phyloP scores from a whole-genome alignment of 2,797 vertebrate genomes.

The Gobionotothen gibberifrons region DNA sequence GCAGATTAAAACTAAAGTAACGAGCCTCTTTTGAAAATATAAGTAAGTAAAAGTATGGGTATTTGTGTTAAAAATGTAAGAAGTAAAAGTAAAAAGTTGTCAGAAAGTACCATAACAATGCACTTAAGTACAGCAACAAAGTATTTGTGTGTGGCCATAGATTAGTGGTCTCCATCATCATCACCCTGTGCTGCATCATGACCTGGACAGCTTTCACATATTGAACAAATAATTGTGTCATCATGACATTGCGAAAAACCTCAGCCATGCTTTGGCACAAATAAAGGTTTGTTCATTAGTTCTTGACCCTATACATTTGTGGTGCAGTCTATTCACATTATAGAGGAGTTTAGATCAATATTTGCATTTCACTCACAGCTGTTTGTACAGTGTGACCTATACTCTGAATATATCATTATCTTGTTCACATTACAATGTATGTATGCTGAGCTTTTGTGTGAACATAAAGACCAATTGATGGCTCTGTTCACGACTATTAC shows the following conservation, averaged over 20 bases:
- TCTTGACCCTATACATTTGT: background rate
- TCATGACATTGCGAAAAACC: slow-evolving; percentile 46
- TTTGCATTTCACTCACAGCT: background rate
- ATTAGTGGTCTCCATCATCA: slow-evolving; percentile 75
- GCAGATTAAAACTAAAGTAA: no score
- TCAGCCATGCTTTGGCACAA: slow-evolving; percentile 30
- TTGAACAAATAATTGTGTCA: slow-evolving; percentile 68
- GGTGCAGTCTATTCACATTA: background rate
- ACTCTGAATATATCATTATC: background rate
- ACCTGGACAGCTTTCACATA: slow-evolving; percentile 79
- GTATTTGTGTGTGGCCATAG: background rate
- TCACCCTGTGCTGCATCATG: slow-evolving; percentile 79
- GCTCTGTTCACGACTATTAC: no score
- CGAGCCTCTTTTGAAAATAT: no score
- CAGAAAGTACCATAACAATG: no score
- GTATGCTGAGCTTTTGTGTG: no score
- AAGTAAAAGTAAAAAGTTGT: no score
- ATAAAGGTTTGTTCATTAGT: slow-evolving; percentile 21
- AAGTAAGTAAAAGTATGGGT: no score
- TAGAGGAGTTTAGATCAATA: background rate
- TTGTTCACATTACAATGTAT: background rate
- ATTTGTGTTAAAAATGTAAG: no score
- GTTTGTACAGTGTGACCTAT: background rate
- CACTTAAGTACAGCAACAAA: no score
- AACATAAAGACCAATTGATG: no score